Evolutionary conservation across 2,113 vertebrate genomes (phyloP), one percentile per base, ranked within the genome.

Genomic region (Pithys albifrons): DNA sequence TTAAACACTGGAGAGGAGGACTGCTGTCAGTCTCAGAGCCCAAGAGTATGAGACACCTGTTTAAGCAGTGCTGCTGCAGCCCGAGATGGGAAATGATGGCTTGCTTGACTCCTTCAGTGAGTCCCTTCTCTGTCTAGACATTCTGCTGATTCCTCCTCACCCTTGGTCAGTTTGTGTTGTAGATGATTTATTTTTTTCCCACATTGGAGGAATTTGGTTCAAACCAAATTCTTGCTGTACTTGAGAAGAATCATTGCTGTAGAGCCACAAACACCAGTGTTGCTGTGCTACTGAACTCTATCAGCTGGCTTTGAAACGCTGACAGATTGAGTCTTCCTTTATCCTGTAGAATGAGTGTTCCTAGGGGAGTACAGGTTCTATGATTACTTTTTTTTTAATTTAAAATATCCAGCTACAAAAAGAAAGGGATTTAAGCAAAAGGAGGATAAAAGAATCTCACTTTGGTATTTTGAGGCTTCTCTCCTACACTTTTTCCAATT

Each of bases 251-350:
- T 54, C 49, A 7, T 41, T 81, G 46, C 82, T 89, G 71, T 81
- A 74, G 90, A 92, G 62, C 43, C 65, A 78, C 78, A 87, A 46
- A 76, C 31, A 43, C 55, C 3, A 2, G 45, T 46, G 54, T 70
- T 89, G 79, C 79, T 90, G 64, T 87, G 92, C 79, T 93, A 54
- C 64, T 10, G 7, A 81, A 86, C 66, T 71, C 12, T 74, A 70
- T 91, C 71, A 80, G 81, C 65, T 64, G 61, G 55, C 74, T 92
- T 92, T 79, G 65, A 88, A 85, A 58, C n/a, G n/a, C 43, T 88
- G 65, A 62, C 65, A 69, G 48, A 75, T 89, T 82, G 18, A 85
- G 79, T 96, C 89, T 96, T 95, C 93, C 95, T 94, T 79, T 85
- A 72, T 77, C 64, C 72, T 7, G 0, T 43, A 83, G 69, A 74